A percentile compares a stretch with the other conserved stretches of the same genome.
Conservation (phyloP, 2,113 vertebrate species). For the Nibea albiflora region DNA sequence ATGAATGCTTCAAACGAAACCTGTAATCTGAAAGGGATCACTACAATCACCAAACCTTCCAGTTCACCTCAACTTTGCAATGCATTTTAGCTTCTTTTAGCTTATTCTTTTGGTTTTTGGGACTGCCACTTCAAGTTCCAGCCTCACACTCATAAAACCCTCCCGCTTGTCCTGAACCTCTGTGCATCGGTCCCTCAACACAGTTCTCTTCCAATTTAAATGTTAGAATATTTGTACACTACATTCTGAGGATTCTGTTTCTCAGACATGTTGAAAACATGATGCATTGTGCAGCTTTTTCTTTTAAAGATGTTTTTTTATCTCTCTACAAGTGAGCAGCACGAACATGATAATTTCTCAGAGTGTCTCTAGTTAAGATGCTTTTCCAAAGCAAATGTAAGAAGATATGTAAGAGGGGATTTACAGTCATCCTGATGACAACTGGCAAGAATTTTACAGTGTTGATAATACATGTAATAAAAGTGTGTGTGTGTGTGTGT, state of each 20-base stretch:
- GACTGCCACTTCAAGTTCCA: neutral
- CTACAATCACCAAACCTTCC: too few relatives aligned
- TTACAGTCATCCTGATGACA: neutral
- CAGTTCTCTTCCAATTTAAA: neutral
- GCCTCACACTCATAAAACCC: neutral
- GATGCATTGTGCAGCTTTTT: neutral
- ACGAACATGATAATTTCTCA: conserved; percentile 5
- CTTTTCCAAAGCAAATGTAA: conserved; percentile 9
- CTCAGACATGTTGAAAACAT: neutral
- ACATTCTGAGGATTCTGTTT: neutral
- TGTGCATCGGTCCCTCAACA: neutral
- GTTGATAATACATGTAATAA: too few relatives aligned
- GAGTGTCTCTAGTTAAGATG: conserved; percentile 10
- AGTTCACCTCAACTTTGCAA: neutral
- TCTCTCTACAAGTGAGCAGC: neutral
- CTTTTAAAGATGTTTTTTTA: neutral
- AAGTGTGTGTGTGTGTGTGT: neutral
- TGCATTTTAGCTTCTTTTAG: neutral
- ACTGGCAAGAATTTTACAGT: neutral
- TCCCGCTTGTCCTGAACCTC: neutral
- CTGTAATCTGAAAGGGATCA: too few relatives aligned
- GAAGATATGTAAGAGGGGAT: neutral
- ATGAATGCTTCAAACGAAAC: too few relatives aligned
- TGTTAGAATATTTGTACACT: neutral
- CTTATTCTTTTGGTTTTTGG: neutral